phyloP scores from a whole-genome alignment of 2,797 vertebrate species.

The Jordanella pulchra region DNA sequence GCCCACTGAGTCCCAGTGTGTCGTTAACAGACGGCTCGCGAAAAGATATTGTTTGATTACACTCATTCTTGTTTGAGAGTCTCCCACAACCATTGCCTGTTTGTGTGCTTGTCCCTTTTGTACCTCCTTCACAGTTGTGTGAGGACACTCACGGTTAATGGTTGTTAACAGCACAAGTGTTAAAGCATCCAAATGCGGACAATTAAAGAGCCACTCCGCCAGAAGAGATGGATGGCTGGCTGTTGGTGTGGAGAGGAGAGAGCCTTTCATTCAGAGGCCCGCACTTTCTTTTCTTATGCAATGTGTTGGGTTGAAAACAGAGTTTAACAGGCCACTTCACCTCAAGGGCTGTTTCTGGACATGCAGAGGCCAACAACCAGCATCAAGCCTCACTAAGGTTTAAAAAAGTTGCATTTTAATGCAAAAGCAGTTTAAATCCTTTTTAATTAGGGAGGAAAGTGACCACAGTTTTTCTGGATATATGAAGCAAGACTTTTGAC shows the following conservation, averaged over 20 bases:
- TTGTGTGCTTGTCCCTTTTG: constrained; percentile 57
- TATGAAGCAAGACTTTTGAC: background rate
- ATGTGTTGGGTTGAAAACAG: constrained; percentile 58
- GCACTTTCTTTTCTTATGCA: constrained; percentile 80
- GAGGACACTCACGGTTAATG: constrained; percentile 90
- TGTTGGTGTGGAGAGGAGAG: constrained; percentile 75
- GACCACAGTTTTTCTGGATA: background rate
- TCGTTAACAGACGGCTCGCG: constrained; percentile 37
- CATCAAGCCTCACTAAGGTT: background rate
- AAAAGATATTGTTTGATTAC: constrained; percentile 61
- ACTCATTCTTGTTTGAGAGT: constrained; percentile 48
- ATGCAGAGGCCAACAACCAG: background rate
- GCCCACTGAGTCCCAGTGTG: constrained; percentile 23
- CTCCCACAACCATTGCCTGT: constrained; percentile 36
- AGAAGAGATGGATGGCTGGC: constrained; percentile 85
- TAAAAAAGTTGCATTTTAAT: background rate
- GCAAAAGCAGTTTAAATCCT: background rate
- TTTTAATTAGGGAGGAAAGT: background rate
- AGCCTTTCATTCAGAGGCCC: constrained; percentile 58
- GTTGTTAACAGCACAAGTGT: constrained; percentile 92
- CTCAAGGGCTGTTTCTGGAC: constrained; percentile 48
- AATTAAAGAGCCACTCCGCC: constrained; percentile 85
- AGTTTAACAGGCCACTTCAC: constrained; percentile 68
- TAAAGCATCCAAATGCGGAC: constrained; percentile 92
- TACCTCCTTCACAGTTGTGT: constrained; percentile 85